These are phyloP conservation scores for Lysiphlebus fabarum DNA, from an alignment of 1,140 invertebrate species.

Conservation along the genomic window DNA sequence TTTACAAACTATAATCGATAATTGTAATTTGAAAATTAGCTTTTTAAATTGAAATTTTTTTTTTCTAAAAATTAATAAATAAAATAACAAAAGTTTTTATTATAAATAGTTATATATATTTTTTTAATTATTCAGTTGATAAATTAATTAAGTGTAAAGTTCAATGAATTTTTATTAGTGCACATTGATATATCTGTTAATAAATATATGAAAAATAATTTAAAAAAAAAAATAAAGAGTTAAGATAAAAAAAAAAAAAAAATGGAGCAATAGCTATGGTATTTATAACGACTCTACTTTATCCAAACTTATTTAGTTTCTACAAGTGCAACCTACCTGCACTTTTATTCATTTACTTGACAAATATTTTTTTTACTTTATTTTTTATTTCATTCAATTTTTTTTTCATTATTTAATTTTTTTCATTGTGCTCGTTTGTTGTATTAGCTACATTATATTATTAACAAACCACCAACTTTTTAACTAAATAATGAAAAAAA, in stretches of 20 bases:
- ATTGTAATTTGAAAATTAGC: no score
- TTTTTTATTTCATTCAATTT: neutral
- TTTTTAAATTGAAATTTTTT: no score
- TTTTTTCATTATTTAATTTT: neutral
- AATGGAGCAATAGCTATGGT: neutral
- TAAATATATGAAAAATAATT: no score
- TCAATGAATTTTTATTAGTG: no score
- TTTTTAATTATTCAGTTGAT: no score
- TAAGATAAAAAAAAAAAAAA: neutral
- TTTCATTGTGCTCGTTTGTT: neutral
- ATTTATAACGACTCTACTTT: conserved; percentile 16
- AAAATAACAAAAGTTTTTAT: no score
- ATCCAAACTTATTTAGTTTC: conserved; percentile 5
- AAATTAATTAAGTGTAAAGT: no score
- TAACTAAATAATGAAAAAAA: neutral
- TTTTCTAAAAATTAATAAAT: no score
- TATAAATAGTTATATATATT: no score
- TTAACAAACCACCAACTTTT: neutral
- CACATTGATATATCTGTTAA: no score
- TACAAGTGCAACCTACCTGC: neutral
- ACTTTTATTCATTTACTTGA: conserved; percentile 14
- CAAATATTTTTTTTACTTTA: neutral
- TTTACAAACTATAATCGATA: no score
- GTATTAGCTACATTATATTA: neutral
- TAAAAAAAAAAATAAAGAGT: neutral